These are phyloP conservation scores for Rhopalosiphum maidis DNA, from an alignment of 1,140 invertebrate species.

Conservation along the genomic window DNA sequence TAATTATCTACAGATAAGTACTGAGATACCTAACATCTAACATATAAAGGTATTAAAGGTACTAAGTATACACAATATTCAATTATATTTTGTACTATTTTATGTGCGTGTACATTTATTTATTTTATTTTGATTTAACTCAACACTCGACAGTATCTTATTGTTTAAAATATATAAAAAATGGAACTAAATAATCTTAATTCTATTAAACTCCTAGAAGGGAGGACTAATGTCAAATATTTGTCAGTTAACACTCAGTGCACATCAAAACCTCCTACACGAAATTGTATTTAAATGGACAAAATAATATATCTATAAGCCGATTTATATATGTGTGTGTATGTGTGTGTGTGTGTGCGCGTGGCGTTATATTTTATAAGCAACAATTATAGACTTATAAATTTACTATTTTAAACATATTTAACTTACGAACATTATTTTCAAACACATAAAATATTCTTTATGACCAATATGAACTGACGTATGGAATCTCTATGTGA, in stretches of 20 bases:
- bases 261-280: background rate
- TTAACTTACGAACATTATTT: background rate
- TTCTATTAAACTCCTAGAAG: background rate
- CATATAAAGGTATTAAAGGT: too few species aligned
- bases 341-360: background rate
- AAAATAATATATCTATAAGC: background rate
- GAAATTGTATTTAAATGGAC: background rate
- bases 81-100: too few species aligned
- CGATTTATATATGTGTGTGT: too few species aligned
- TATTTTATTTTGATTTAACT: too few species aligned
- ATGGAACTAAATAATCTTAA: background rate
- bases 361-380: background rate
- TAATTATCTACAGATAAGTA: too few species aligned
- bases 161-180: background rate
- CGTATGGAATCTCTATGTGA: background rate
- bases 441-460: background rate
- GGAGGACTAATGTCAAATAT: background rate
- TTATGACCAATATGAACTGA: background rate
- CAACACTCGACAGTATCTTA: too few species aligned
- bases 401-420: background rate
- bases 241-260: background rate
- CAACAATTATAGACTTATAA: background rate
- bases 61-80: too few species aligned
- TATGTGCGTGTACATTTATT: too few species aligned
- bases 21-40: too few species aligned